Base-by-base conservation (phyloP, 2,113 vertebrate species). In the Potamarius usumacintae region DNA sequence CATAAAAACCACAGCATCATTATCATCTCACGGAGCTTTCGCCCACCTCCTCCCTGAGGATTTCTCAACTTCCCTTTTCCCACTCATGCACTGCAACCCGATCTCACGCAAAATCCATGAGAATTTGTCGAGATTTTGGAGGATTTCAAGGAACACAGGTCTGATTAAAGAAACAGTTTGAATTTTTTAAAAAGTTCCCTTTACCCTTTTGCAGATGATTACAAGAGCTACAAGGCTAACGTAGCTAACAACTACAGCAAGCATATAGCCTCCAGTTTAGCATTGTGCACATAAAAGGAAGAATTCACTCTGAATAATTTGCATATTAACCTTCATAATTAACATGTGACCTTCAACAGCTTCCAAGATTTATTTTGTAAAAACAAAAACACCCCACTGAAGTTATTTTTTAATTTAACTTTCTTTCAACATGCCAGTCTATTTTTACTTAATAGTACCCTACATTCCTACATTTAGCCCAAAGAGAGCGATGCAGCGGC, bases 1-100 rank as follows among this genome's bases (percentile, higher is more conserved):
- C 74, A 89, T 87, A 90, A 89, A 81, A 88, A 89, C 80, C 82
- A 76, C 85, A 77, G 63, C 85, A 84, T 89, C 79, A 50, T 88
- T 85, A 88, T 88, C 85, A 88, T 90, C 85, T 88, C 82, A 82
- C 58, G 65, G 76, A 88, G 88, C 72, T 83, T 87, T 87, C 82
- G 65, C 89, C 85, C 84, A 78, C 69, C 84, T 58, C 74, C 11
- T 74, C 88, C 77, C 63, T 7, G n/a, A 20, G 77, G 87, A 83
- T 25, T 88, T 83, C 69, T 86, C 25, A 72, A 87, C 83, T 85
- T 80, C 79, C 63, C 18, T 25, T 57, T 79, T 78, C 55, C 63
- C 52, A 86, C 85, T 87, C 65, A 48, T 27, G 84, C 57, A 48
- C 69, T 34, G 69, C 53, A 58, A 84, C 74, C 60, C 83, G 30